phyloP scores from a whole-genome alignment of 1,140 invertebrate species.

The Phymorhynchus buccinoides region DNA sequence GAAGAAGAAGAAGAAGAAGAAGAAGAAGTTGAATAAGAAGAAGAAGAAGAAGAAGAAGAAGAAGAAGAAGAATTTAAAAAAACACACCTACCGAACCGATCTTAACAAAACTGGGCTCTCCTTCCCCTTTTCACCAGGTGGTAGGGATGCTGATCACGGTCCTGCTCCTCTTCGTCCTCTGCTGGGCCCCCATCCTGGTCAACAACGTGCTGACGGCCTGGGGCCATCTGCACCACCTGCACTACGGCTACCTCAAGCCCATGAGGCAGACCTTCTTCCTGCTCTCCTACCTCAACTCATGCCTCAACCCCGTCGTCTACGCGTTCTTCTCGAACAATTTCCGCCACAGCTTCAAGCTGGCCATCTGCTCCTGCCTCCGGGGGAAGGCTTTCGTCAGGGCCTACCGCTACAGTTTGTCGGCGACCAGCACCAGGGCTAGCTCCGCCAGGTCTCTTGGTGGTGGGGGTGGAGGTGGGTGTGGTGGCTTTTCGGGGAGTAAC shows the following conservation, averaged over 20 bases:
- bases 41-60: too few relatives aligned
- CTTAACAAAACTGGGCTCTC: too few relatives aligned
- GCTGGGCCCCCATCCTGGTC: slow-evolving; percentile 74
- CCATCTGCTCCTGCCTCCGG: slow-evolving; percentile 70
- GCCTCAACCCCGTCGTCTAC: slow-evolving; percentile 85
- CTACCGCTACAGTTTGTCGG: slow-evolving; percentile 50
- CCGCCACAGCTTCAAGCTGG: slow-evolving; percentile 77
- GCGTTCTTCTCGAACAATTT: slow-evolving; percentile 87
- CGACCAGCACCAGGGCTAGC: slow-evolving; percentile 46
- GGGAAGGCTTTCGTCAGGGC: slow-evolving; percentile 53
- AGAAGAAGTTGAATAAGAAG: too few relatives aligned
- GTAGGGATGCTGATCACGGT: slow-evolving; percentile 75
- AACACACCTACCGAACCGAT: too few relatives aligned
- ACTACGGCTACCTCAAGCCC: slow-evolving; percentile 77
- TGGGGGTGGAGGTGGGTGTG: too few relatives aligned
- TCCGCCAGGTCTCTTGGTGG: slow-evolving; percentile 35
- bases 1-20: too few relatives aligned
- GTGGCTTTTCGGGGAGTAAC: too few relatives aligned
- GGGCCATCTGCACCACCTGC: slow-evolving; percentile 74
- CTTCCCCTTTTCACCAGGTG: too few relatives aligned
- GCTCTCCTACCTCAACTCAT: slow-evolving; percentile 76
- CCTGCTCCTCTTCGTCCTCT: slow-evolving; percentile 74
- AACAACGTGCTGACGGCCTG: slow-evolving; percentile 75
- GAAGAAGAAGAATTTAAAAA: too few relatives aligned
- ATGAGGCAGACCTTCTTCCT: slow-evolving; percentile 80